Conservation (phyloP, 2,888 invertebrate genomes). For the Apamea crenata region DNA sequence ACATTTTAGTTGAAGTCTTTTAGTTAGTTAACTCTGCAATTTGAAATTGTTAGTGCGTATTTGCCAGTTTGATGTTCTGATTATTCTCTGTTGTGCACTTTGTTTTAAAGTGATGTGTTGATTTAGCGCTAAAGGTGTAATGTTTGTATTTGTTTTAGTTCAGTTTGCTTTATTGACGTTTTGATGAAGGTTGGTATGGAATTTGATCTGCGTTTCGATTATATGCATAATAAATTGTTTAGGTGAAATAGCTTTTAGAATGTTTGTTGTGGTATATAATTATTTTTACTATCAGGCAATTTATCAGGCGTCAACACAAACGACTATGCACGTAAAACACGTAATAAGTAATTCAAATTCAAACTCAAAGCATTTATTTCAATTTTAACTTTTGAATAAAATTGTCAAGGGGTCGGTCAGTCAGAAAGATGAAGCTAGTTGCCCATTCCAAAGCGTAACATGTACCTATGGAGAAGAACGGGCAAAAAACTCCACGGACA, state of each 20-base stretch:
- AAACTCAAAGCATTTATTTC: too few species aligned
- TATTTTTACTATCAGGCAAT: background rate
- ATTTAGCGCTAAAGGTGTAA: slow-evolving; percentile 47
- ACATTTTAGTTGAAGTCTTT: slow-evolving; percentile 9
- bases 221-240: background rate
- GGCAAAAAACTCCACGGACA: too few species aligned
- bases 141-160: slow-evolving; percentile 47
- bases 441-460: too few species aligned
- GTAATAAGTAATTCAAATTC: too few species aligned
- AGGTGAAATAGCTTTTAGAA: background rate
- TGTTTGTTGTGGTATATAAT: background rate
- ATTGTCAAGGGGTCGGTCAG: too few species aligned
- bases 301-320: background rate
- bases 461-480: too few species aligned
- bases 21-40: slow-evolving; percentile 16
- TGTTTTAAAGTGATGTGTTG: slow-evolving; percentile 23
- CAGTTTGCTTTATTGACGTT: slow-evolving; percentile 36
- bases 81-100: slow-evolving; percentile 35
- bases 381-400: too few species aligned
- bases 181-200: slow-evolving; percentile 16
- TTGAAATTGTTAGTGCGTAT: slow-evolving; percentile 27
- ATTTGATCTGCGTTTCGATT: slow-evolving; percentile 5
- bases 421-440: too few species aligned
- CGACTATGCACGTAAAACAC: background rate
- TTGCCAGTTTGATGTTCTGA: slow-evolving; percentile 42